These are phyloP conservation scores for Dipus sagitta DNA, from an alignment of 2,797 vertebrate species.

Conservation along the genomic window DNA sequence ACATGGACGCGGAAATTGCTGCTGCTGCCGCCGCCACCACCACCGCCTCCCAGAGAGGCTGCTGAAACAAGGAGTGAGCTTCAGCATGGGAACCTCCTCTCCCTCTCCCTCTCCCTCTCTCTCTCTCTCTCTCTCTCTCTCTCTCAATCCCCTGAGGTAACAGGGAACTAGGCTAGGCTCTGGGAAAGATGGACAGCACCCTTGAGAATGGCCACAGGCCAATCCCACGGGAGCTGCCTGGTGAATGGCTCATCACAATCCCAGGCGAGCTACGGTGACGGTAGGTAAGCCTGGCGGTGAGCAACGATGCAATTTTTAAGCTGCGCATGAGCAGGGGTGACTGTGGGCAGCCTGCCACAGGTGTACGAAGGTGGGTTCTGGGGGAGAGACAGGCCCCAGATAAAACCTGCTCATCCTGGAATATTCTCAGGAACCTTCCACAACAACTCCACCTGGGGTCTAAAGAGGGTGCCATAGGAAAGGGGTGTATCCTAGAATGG, in stretches of 20 bases:
- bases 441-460: background rate
- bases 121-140: too few species aligned
- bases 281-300: background rate
- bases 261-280: rapidly evolving
- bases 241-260: background rate
- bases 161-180: background rate
- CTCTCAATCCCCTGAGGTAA: background rate
- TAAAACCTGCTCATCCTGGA: background rate
- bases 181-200: background rate
- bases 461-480: background rate
- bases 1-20: slow-evolving; percentile 68
- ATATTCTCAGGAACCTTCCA: background rate
- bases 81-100: background rate
- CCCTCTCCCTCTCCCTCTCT: background rate
- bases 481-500: background rate
- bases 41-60: slow-evolving; percentile 68
- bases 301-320: background rate
- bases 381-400: background rate
- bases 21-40: background rate
- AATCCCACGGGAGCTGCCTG: background rate
- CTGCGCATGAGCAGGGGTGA: background rate
- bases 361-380: background rate
- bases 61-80: background rate
- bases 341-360: background rate
- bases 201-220: background rate